These are phyloP conservation scores for Drosophila ustulata DNA, from an alignment of 2,888 invertebrate genomes.

Conservation along the genomic window DNA sequence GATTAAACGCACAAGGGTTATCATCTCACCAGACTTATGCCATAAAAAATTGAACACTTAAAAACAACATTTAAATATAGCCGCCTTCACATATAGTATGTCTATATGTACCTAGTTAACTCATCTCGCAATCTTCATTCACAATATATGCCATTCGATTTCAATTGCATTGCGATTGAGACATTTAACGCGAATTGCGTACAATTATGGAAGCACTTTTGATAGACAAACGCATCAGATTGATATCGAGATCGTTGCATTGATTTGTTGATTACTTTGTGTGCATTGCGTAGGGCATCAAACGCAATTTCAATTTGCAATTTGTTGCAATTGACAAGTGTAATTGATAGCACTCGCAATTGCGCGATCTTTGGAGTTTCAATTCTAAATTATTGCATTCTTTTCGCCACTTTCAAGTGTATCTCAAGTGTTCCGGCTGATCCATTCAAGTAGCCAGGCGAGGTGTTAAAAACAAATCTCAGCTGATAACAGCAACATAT, in stretches of 20 bases:
- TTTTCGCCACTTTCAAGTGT: not conserved
- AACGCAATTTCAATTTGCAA: conserved; percentile 55
- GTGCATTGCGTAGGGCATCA: conserved; percentile 55
- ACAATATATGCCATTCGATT: conserved; percentile 28
- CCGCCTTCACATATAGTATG: conserved; percentile 3
- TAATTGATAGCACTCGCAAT: conserved; percentile 50
- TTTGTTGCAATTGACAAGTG: conserved; percentile 50
- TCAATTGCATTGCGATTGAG: conserved; percentile 52
- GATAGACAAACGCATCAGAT: conserved; percentile 43
- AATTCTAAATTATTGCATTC: conserved; percentile 3
- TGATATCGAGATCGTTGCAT: conserved; percentile 35
- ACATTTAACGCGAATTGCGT: conserved; percentile 65
- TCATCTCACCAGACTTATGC: conserved; percentile 43
- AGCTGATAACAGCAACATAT: conserved; percentile 36
- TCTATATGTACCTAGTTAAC: conserved; percentile 5
- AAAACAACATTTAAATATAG: conserved; percentile 10
- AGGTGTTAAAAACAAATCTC: conserved; percentile 16
- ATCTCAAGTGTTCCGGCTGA: not conserved
- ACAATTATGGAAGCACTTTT: conserved; percentile 49
- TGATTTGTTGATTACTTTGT: conserved; percentile 58
- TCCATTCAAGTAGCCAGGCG: conserved; percentile 20
- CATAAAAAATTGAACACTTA: conserved; percentile 23
- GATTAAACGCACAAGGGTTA: conserved; percentile 50
- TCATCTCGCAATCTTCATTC: conserved; percentile 33
- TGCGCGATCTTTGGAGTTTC: conserved; percentile 31